phyloP scores from a whole-genome alignment of 30 jellyfish, hydroid and myxozoan species.

The Aurelia aurita complex sp. Pacific region DNA sequence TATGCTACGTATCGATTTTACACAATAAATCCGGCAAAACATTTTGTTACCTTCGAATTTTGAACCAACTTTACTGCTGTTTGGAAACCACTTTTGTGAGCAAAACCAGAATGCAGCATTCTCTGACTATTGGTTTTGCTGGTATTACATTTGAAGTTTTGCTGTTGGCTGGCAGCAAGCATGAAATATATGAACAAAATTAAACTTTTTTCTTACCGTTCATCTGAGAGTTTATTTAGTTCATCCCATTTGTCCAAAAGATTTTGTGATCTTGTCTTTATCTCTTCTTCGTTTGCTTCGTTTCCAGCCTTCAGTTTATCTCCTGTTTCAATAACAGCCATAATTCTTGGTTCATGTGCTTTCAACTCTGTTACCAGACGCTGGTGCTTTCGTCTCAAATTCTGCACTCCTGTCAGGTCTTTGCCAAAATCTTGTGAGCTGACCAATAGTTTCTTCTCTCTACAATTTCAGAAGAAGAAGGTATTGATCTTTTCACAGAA shows the following conservation, averaged over 20 bases:
- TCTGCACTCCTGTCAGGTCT: slow-evolving; percentile 90
- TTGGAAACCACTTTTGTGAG: too few species aligned
- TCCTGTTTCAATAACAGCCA: slow-evolving; percentile 69
- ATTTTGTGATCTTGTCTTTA: slow-evolving; percentile 62
- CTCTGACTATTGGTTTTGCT: too few species aligned
- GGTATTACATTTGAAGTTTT: too few species aligned
- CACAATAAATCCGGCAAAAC: too few species aligned
- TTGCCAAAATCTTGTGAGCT: slow-evolving; percentile 94
- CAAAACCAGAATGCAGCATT: too few species aligned
- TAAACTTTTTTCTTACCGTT: slow-evolving; percentile 39
- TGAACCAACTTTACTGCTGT: too few species aligned
- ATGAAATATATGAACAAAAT: too few species aligned
- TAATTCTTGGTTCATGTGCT: slow-evolving; percentile 75
- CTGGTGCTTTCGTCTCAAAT: slow-evolving; percentile 80
- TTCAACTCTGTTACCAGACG: slow-evolving; percentile 78
- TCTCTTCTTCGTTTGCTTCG: slow-evolving; percentile 54
- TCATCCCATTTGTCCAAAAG: slow-evolving; percentile 87
- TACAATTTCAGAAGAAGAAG: not conserved
- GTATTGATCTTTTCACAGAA: too few species aligned
- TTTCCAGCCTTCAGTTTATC: slow-evolving; percentile 59
- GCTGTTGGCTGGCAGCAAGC: too few species aligned
- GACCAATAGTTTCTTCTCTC: slow-evolving; percentile 87
- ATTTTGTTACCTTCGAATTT: too few species aligned
- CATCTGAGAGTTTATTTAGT: slow-evolving; percentile 60
- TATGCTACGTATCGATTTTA: too few species aligned